Evolutionary conservation across 2,113 vertebrate genomes (phyloP), one percentile per base, ranked within the genome.

Genomic region (Syrmaticus mikado): DNA sequence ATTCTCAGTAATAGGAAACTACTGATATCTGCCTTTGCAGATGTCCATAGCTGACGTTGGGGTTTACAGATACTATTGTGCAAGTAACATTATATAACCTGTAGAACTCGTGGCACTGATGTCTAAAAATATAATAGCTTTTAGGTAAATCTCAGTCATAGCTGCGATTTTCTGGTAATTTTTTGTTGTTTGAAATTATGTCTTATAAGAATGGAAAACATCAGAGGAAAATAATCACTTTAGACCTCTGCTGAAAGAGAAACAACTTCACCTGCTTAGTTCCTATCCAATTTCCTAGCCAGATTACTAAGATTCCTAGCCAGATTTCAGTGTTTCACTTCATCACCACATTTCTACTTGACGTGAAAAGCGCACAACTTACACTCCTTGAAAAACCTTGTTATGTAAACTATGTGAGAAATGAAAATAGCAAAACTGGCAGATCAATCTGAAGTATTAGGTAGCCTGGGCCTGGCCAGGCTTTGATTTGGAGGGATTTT

Each of bases 21-120:
- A 21, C 78, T 50, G 72, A 32, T 97, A 97, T 97, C 97, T 96
- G 94, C 85, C 58, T 89, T 82, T 74, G 90, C 97, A 97, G 93
- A 96, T 87, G 92, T 94, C 55, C 5, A 0, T 80, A 72, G 75
- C 89, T 95, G 91, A 96, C 90, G 83, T 86, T 73, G 94, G 62
- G 45, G 84, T 81, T 58, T 72, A 90, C 76, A 95, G 92, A 91
- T 95, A 95, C 25, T 65, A 82, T 88, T 88, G 88, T 87, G 86
- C 77, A 88, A 83, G 82, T 65, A 68, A 75, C 28, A 20, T n/a
- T 68, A 64, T 68, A 64, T 57, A 94, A 92, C 50, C 57, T 85
- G 61, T 41, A 66, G 85, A 85, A 85, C 27, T 70, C n/a, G 57
- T 79, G 65, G 19, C 25, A 46, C 22, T 32, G 24, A 79, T 76